Evolutionary conservation across 2,888 invertebrate genomes (phyloP).

Genomic region (Meta bourneti): DNA sequence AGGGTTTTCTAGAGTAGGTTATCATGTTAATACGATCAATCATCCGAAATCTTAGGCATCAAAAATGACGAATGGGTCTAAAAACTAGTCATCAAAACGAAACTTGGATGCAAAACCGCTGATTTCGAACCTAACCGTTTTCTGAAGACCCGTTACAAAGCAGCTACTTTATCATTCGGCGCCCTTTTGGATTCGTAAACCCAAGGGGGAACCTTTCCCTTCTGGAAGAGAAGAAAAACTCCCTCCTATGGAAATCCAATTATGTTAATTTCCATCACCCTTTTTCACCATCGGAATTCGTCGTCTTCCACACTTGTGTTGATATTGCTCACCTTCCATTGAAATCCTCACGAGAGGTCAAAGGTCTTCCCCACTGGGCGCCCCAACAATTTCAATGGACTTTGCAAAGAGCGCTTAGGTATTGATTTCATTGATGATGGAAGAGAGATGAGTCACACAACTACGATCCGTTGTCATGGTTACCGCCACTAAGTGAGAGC

Average conservation of each 20-base stretch:
- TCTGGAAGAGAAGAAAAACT: neutral
- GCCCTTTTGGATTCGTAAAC: neutral
- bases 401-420: constrained; percentile 46
- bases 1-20: too few species aligned
- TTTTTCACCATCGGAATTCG: neutral
- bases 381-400: constrained; percentile 55
- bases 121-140: too few species aligned
- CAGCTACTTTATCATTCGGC: neutral
- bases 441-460: constrained; percentile 73
- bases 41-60: too few species aligned
- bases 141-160: neutral
- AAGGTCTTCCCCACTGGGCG: constrained; percentile 25
- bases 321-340: too few species aligned
- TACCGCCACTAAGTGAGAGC: constrained; percentile 68
- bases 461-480: constrained; percentile 68
- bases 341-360: neutral
- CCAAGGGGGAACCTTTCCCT: neutral
- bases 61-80: too few species aligned
- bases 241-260: neutral
- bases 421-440: constrained; percentile 76
- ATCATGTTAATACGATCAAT: too few species aligned
- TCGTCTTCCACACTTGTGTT: neutral
- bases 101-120: too few species aligned
- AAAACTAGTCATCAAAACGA: too few species aligned
- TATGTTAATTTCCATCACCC: neutral